Conservation (phyloP, 2,113 vertebrate species). For the Xiphorhynchus elegans region DNA sequence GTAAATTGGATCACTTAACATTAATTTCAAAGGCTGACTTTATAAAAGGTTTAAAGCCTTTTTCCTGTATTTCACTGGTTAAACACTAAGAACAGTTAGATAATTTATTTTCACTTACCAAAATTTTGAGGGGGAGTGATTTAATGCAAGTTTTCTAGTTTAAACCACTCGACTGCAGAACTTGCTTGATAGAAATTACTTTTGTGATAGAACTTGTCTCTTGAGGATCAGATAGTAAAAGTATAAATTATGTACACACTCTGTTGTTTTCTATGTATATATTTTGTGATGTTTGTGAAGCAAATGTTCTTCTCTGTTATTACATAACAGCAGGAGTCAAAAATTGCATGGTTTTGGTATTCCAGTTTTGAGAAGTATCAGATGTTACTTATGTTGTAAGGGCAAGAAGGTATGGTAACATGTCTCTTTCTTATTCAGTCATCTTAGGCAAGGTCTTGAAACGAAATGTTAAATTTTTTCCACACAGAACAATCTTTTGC, state of each 20-base stretch:
- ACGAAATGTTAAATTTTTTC: neutral
- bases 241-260: neutral
- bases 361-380: neutral
- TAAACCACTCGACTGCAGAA: neutral
- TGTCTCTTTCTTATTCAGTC: neutral
- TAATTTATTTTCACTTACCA: neutral
- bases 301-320: neutral
- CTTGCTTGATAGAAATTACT: neutral
- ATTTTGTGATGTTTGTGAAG: neutral
- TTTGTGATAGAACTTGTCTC: neutral
- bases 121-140: neutral
- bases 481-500: neutral
- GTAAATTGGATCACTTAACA: slow-evolving; percentile 63
- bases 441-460: neutral
- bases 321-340: neutral
- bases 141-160: neutral
- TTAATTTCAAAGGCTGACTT: neutral
- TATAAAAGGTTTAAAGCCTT: neutral
- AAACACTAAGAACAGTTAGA: neutral
- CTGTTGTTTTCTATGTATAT: neutral
- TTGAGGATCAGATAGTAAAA: neutral
- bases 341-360: neutral
- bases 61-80: neutral
- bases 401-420: neutral
- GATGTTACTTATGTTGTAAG: fast-evolving